Base-by-base conservation (phyloP, 92 coral and sea anemone species). In the Heteractis magnifica region DNA sequence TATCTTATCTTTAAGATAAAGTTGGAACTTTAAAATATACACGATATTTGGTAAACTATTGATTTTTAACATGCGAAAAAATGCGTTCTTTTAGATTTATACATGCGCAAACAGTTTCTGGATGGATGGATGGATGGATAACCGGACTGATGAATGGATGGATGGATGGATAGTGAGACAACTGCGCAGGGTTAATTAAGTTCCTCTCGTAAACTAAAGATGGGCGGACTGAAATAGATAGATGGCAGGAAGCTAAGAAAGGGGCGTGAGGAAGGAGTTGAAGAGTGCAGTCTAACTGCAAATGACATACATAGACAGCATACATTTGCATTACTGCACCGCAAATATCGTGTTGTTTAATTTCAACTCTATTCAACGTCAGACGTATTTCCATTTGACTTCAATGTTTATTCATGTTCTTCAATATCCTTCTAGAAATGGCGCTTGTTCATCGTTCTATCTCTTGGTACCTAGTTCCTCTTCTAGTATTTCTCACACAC, bases 101-200 rank as follows among this genome's bases (percentile, higher is more conserved):
- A 1, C 6, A 62, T 62, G 70, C 5, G 1, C 65, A 58, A 12
- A 4, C 16, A 5, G 65, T 12, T 58, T n/a, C 10, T 13, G 71
- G 72, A 74, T 56, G 86, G 58, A 82, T 16, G 72, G 56, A 73
- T 49, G 72, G 15, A 72, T 23, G 79, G 21, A 52, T 14, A 70
- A 50, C 50, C 14, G 72, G 56, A 72, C 21, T 72, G 79, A 58
- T 48, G 71, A 8, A 49, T 2, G 59, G 59, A 13, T 0, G 59
- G 59, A 13, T 1, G 65, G 65, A 15, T 59, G 65, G 65, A 15
- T 59, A 4, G 65, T 13, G 6, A n/a, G 21, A 59, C 65, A n/a
- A n/a, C 14, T 15, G 44, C 44, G 3, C 44, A 34, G 44, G 44
- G 3, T 34, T 34, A 34, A 2, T 34, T 34, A 2, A 34, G 44